Base-by-base conservation (phyloP, 2,113 vertebrate genomes). In the Myotis brandtii region DNA sequence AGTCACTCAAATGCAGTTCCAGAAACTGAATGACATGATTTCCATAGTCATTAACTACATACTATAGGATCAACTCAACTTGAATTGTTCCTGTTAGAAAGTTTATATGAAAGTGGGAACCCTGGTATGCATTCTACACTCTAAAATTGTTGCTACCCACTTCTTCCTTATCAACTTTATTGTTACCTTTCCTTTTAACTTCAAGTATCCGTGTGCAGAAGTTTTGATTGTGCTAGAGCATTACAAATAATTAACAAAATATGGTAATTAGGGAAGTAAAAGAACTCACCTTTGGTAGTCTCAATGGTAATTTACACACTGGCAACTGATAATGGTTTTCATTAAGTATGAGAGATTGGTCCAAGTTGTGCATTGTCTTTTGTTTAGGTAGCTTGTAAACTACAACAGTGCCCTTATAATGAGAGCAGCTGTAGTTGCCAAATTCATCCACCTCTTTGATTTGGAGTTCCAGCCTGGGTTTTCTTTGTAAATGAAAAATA, bases 401-500 rank as follows among this genome's bases (percentile, higher is more conserved):
- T 14, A 98, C 66, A 62, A 95, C 98, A 0, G 98, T 98, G 56
- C 99, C 99, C 97, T 99, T 99, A 97, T 99, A 99, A 97, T 99
- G 97, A 37, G 99, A 98, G 9, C 98, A 99, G 94, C 99, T 99
- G 93, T 99, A 98, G 97, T 99, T 99, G 83, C 99, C 99, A 64
- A 99, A 99, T 16, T 99, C 98, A 97, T 99, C 99, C 86, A 99
- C 98, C 82, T 99, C 99, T 48, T 98, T 98, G 20, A 99, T 98
- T 85, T 95, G 97, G 32, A 99, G 96, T 43, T 96, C 90, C 81
- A 99, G 96, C 67, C 97, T 98, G 46, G 98, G 96, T 91, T 97
- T 99, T 96, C 98, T 98, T 98, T 99, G 99, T 73, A 97, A 98
- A 96, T 99, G 99, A 97, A 99, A 99, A 97, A 98, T 98, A 92